Evolutionary conservation across 2,797 vertebrate genomes (phyloP).

Genomic region (Gambelia wislizenii): DNA sequence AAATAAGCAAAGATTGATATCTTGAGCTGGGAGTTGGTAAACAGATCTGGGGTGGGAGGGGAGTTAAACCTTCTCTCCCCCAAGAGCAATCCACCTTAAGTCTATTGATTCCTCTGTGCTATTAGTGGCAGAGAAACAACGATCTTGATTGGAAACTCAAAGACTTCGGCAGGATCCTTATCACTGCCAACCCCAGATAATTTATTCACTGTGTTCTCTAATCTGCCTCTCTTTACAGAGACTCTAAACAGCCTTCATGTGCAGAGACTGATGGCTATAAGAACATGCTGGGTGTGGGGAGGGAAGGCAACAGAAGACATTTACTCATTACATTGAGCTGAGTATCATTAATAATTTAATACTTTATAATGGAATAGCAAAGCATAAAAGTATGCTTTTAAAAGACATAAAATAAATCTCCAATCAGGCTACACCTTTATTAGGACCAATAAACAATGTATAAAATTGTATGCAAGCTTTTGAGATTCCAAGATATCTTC

Average conservation of each 20-base stretch:
- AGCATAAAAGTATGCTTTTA: background rate
- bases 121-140: too few relatives aligned
- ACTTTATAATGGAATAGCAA: slow-evolving; percentile 7
- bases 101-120: too few relatives aligned
- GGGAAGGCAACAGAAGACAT: slow-evolving; percentile 38
- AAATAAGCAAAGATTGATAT: too few relatives aligned
- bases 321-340: slow-evolving; percentile 36
- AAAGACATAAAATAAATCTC: background rate
- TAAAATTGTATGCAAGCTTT: background rate
- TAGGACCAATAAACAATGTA: background rate
- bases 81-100: too few relatives aligned
- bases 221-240: background rate
- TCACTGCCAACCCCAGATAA: background rate
- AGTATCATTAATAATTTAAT: slow-evolving; percentile 29
- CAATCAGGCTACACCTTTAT: background rate
- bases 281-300: background rate
- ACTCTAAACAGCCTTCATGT: fast-evolving
- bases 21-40: too few relatives aligned
- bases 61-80: too few relatives aligned
- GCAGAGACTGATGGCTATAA: background rate
- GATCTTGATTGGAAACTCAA: background rate
- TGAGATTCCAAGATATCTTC: background rate
- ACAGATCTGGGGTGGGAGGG: too few relatives aligned
- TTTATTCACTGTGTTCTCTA: background rate
- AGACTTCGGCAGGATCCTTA: background rate